These are phyloP conservation scores for Xenops minutus DNA, from an alignment of 2,797 vertebrate species.

Conservation along the genomic window DNA sequence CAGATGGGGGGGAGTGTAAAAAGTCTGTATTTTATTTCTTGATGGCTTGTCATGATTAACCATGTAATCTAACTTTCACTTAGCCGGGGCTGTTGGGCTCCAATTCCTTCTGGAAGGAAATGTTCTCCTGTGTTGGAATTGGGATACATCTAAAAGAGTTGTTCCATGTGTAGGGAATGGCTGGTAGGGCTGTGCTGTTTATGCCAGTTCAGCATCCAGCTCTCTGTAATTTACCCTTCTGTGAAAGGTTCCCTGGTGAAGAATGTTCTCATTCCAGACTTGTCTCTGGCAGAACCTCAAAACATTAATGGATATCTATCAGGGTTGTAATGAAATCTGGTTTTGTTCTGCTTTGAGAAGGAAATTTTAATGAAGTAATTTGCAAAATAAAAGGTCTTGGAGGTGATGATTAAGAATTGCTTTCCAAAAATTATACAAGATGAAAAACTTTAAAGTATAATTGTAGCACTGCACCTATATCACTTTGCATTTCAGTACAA, in stretches of 20 bases:
- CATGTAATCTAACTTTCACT: background rate
- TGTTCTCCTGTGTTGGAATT: rapidly evolving
- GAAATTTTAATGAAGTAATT: background rate
- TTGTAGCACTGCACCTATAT: background rate
- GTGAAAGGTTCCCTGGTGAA: background rate
- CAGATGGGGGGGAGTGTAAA: background rate
- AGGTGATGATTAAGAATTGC: background rate
- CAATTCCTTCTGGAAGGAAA: background rate
- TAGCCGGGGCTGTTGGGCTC: background rate
- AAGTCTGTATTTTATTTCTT: background rate
- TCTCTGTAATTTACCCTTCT: background rate
- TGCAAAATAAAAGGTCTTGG: background rate
- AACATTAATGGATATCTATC: background rate
- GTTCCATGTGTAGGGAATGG: background rate
- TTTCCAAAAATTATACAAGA: background rate
- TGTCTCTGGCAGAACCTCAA: background rate
- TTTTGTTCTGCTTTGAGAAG: slow-evolving; percentile 22
- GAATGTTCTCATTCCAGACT: background rate
- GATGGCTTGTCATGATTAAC: background rate
- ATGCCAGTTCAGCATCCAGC: background rate
- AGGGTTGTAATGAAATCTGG: background rate
- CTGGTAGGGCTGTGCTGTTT: background rate
- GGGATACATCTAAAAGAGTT: too few species aligned
- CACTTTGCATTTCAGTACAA: background rate
- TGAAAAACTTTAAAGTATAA: background rate